These are phyloP conservation scores for Liasis olivaceus DNA, from an alignment of 2,797 vertebrate species.

Conservation along the genomic window DNA sequence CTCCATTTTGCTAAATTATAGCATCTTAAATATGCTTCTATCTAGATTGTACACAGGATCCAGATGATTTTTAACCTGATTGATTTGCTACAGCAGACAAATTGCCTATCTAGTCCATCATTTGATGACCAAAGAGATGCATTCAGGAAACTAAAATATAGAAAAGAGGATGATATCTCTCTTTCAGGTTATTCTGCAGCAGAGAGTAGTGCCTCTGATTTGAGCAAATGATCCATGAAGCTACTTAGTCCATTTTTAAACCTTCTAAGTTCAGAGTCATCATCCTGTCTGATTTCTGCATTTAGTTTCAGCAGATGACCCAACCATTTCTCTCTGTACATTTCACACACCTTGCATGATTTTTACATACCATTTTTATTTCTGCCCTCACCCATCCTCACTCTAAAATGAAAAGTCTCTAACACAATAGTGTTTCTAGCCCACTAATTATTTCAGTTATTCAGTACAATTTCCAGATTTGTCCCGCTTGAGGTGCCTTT, in stretches of 20 bases:
- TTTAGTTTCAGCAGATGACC: neutral
- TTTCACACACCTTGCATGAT: neutral
- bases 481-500: no score
- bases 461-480: no score
- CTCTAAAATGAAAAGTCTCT: no score
- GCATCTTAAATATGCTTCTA: neutral
- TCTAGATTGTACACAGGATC: neutral
- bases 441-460: no score
- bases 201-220: neutral
- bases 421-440: no score
- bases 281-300: neutral
- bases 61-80: neutral
- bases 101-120: neutral
- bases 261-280: neutral
- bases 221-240: neutral
- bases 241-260: neutral
- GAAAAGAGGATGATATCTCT: neutral
- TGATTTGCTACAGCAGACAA: neutral
- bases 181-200: neutral
- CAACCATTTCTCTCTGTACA: neutral
- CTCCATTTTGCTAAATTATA: neutral
- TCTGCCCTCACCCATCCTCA: no score
- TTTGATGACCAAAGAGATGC: no score
- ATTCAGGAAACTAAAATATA: neutral
- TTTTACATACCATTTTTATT: no score